Percentiles rank a stretch among this genome's conserved stretches.
phyloP scores from a whole-genome alignment of 2,113 vertebrate species.

The Neofelis nebulosa region DNA sequence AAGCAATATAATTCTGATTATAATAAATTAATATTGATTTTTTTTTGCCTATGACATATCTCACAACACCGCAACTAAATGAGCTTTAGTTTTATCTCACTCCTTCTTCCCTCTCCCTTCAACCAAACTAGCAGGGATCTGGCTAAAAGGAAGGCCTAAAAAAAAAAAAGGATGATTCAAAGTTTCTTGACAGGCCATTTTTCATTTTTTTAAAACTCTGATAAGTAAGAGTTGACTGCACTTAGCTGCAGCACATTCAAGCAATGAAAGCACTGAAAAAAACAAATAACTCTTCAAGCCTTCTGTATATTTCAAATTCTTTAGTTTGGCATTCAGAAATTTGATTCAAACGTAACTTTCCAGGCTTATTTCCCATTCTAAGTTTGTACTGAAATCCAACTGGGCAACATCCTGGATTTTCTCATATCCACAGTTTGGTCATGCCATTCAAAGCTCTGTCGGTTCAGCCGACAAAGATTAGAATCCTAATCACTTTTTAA shows the following conservation, averaged over 20 bases:
- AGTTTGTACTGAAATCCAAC: not conserved
- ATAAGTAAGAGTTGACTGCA: not conserved
- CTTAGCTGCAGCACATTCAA: not conserved
- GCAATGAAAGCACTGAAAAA: not conserved
- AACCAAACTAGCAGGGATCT: not conserved
- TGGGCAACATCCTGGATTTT: not conserved
- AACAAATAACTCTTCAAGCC: not conserved
- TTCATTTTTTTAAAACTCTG: constrained; percentile 39
- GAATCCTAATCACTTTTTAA: not conserved
- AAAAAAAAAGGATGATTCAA: constrained; percentile 12
- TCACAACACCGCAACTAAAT: not conserved
- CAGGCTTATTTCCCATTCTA: not conserved
- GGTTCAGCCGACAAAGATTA: not conserved
- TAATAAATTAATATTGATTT: constrained; percentile 53
- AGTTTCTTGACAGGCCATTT: constrained; percentile 4
- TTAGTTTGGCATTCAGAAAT: not conserved
- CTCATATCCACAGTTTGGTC: not conserved
- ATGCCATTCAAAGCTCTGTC: not conserved
- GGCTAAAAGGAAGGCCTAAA: not conserved
- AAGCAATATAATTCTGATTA: constrained; percentile 50
- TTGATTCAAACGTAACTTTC: not conserved
- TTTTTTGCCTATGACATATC: not conserved
- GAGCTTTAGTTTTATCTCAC: not conserved
- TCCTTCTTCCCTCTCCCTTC: not conserved
- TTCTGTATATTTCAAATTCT: constrained; percentile 1